Evolutionary conservation across 2,888 invertebrate species (phyloP), one percentile per base, ranked within the genome.

Genomic region (Thyatira batis): DNA sequence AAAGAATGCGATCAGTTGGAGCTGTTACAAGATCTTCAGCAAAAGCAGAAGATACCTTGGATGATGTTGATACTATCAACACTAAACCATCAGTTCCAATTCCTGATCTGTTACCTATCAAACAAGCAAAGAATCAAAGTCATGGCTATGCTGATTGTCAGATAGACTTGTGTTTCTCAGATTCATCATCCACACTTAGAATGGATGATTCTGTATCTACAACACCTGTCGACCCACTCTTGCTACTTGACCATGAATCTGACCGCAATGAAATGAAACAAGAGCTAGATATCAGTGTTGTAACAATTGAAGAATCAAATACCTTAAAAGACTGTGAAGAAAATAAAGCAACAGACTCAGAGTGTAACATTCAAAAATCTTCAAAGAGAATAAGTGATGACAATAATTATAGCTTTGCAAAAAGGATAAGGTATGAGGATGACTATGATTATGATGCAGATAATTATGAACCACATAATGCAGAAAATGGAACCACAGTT

Each of bases 11-110:
- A 46, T 94, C 94, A 49, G 94, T 94, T n/a, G 95, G 95, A 54
- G 95, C 95, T 55, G 93, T 95, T 43, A 95, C 95, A 13, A 81
- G 95, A 53, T 94, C 94, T 17, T 93, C 94, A 51, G 86, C 94
- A 11, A 93, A 88, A 69, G 89, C 85, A 55, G 89, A 93, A 73
- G 90, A 89, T 52, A 62, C 68, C 33, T 54, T 71, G 21, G 89
- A 90, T 58, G 88, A 89, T 33, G 51, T 72, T 45, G 55, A 70
- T 20, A 55, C 69, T 43, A 57, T 75, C 25, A 76, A 73, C 61
- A 73, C 70, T 52, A 92, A 91, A 64, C 78, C 84, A 39, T 74
- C 79, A 56, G 85, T 83, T 20, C 91, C 92, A 33, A 80, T 92
- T 39, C 92, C 92, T 57, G 92, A 91, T 52, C 73, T 92, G 56